Percentiles rank a stretch among this genome's conserved stretches.
phyloP scores from a whole-genome alignment of 2,888 invertebrate species.

The Caenorhabditis plicata region DNA sequence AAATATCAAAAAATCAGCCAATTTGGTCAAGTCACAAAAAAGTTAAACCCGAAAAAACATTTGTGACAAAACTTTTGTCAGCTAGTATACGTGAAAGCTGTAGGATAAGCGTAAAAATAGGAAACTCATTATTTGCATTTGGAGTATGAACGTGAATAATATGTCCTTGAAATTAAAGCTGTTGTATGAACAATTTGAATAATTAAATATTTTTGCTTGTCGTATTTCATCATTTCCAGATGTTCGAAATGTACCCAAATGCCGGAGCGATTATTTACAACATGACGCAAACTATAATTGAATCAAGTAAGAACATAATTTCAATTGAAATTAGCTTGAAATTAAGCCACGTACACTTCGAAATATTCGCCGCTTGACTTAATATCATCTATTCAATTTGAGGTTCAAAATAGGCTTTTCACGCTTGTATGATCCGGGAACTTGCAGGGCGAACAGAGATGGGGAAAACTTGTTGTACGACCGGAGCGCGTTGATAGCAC shows the following conservation, averaged over 20 bases:
- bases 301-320: conserved; percentile 26
- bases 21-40: no score
- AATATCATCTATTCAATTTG: conserved; percentile 18
- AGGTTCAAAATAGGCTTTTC: not conserved
- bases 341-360: conserved; percentile 16
- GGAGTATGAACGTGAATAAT: no score
- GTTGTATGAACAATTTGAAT: no score
- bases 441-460: conserved; percentile 26
- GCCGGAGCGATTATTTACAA: conserved; percentile 46
- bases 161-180: no score
- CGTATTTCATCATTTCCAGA: no score
- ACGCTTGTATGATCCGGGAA: not conserved
- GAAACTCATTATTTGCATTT: no score
- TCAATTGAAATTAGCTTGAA: no score
- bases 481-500: conserved; percentile 51
- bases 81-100: no score
- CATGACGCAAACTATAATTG: conserved; percentile 36
- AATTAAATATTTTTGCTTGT: not conserved
- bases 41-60: no score
- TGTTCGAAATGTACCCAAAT: conserved; percentile 33
- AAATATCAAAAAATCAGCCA: no score
- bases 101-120: no score
- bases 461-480: conserved; percentile 45
- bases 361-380: conserved; percentile 16
- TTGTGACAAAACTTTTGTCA: no score